A percentile compares a stretch with the other conserved stretches of the same genome.
phyloP scores from a whole-genome alignment of 2,888 invertebrate species.

The Notodonta dromedarius region DNA sequence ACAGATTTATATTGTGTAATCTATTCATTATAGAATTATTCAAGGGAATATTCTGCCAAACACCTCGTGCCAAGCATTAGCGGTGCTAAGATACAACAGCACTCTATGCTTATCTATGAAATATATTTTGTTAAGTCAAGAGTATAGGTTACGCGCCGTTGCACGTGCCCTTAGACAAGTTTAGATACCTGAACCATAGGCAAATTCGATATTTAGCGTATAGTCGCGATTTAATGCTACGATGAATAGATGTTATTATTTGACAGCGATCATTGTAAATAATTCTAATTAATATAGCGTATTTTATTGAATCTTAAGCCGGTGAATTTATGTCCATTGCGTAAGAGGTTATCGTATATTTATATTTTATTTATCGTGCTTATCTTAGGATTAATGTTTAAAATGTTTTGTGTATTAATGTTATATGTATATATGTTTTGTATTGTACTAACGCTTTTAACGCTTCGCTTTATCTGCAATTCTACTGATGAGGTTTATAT shows the following conservation, averaged over 20 bases:
- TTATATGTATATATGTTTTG: constrained; percentile 64
- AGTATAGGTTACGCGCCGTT: constrained; percentile 30
- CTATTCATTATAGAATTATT: constrained; percentile 37
- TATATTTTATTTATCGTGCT: constrained; percentile 64
- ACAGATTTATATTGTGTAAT: constrained; percentile 26
- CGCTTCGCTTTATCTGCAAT: constrained; percentile 63
- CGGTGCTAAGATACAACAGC: constrained; percentile 31
- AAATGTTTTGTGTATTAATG: constrained; percentile 64
- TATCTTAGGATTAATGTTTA: constrained; percentile 58
- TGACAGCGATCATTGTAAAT: constrained; percentile 68
- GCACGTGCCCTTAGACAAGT: constrained; percentile 18
- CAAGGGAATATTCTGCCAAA: constrained; percentile 29
- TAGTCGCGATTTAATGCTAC: constrained; percentile 38
- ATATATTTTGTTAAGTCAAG: constrained; percentile 33
- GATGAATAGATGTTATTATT: constrained; percentile 43
- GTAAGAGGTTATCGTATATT: constrained; percentile 48
- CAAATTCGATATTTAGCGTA: constrained; percentile 19
- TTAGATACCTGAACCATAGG: constrained; percentile 24
- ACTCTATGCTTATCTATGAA: constrained; percentile 31
- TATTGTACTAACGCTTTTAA: constrained; percentile 61
- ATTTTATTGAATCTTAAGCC: constrained; percentile 62
- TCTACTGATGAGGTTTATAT: constrained; percentile 50
- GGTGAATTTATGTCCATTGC: constrained; percentile 68
- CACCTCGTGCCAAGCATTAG: constrained; percentile 38
- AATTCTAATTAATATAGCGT: constrained; percentile 53